Conservation (phyloP, 2,888 invertebrate genomes). For the Coecobrya sp. region DNA sequence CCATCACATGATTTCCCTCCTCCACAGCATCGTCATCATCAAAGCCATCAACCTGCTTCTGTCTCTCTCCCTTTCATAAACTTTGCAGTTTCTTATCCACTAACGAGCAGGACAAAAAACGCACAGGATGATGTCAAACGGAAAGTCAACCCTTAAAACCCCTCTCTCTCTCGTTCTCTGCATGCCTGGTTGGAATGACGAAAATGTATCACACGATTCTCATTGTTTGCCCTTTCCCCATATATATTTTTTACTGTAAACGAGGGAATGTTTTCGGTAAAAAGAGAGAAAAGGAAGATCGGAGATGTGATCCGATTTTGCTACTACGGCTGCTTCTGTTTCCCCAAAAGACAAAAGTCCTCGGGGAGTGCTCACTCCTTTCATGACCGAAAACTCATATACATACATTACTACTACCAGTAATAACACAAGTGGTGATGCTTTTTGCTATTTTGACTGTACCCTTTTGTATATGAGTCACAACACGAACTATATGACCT, state of each 20-base stretch:
- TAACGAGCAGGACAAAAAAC: conserved; percentile 54
- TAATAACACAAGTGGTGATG: conserved; percentile 31
- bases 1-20: conserved; percentile 47
- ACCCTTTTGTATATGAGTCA: conserved; percentile 1
- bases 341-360: conserved; percentile 67
- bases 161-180: not conserved
- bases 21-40: not conserved
- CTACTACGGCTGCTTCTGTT: conserved; percentile 41
- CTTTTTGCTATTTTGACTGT: conserved; percentile 6
- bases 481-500: not conserved
- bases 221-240: conserved; percentile 48
- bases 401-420: conserved; percentile 44
- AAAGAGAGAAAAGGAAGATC: conserved; percentile 13
- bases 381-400: conserved; percentile 71
- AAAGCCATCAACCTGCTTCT: conserved; percentile 2
- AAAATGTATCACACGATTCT: conserved; percentile 60
- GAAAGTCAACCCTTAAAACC: conserved; percentile 48
- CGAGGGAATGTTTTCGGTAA: not conserved
- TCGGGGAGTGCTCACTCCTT: conserved; percentile 69
- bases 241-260: conserved; percentile 40
- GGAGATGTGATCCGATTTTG: conserved; percentile 73
- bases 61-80: not conserved
- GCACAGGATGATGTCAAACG: conserved; percentile 40
- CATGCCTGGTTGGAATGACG: conserved; percentile 11
- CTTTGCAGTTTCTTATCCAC: not conserved